These are phyloP conservation scores for Stramonita haemastoma DNA, from an alignment of 2,888 invertebrate species.

Conservation along the genomic window DNA sequence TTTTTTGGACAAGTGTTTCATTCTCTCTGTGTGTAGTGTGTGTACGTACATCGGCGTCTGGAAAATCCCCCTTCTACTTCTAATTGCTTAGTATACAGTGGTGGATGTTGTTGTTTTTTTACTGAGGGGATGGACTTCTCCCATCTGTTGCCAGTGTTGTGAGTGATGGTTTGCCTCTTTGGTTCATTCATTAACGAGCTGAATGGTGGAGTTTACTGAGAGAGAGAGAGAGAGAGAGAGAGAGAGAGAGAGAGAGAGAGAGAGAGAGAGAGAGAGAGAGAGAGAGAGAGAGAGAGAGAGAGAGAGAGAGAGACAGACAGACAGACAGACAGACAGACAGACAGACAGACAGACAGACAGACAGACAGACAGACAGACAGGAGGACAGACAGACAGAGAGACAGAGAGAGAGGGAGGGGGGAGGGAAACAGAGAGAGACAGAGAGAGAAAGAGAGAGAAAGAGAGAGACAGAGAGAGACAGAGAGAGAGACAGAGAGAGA, in stretches of 20 bases:
- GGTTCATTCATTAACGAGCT: too few relatives aligned
- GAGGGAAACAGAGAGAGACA: constrained; percentile 6
- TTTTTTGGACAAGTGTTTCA: too few relatives aligned
- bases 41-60: too few relatives aligned
- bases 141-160: too few relatives aligned
- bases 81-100: too few relatives aligned
- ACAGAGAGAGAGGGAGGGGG: constrained; percentile 21
- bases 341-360: background rate
- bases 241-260: constrained; percentile 20
- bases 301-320: constrained; percentile 34
- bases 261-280: background rate
- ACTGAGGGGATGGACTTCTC: too few relatives aligned
- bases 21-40: too few relatives aligned
- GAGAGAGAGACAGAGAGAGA: background rate
- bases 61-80: too few relatives aligned
- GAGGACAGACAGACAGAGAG: too few relatives aligned
- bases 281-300: background rate
- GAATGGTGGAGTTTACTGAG: too few relatives aligned
- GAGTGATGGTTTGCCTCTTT: too few relatives aligned
- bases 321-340: constrained; percentile 13
- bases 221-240: constrained; percentile 33
- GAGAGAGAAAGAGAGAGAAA: constrained; percentile 36
- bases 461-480: constrained; percentile 14
- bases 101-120: too few relatives aligned
- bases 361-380: background rate